These are phyloP conservation scores for Nymphalis urticae DNA, from an alignment of 2,888 invertebrate species.

Conservation along the genomic window DNA sequence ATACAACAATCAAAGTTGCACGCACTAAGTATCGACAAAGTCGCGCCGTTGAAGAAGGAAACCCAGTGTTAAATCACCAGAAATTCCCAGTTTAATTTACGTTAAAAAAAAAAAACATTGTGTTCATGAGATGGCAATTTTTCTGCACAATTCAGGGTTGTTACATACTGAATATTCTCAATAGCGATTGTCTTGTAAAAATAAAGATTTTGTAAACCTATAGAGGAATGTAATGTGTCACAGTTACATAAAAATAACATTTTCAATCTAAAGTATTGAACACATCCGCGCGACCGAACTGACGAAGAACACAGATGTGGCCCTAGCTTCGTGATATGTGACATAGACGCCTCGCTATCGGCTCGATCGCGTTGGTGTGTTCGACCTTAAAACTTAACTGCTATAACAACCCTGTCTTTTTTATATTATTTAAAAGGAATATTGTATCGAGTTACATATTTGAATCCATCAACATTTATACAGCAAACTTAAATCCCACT, in stretches of 20 bases:
- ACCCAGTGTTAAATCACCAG: too few relatives aligned
- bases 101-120: too few relatives aligned
- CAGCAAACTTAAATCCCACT: constrained; percentile 52
- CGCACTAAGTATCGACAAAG: too few relatives aligned
- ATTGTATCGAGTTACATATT: not conserved
- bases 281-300: not conserved
- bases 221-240: constrained; percentile 11
- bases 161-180: constrained; percentile 1
- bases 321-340: not conserved
- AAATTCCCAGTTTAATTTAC: too few relatives aligned
- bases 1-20: too few relatives aligned
- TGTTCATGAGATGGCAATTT: too few relatives aligned
- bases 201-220: not conserved
- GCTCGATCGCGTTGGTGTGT: not conserved
- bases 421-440: not conserved
- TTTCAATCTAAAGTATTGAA: not conserved
- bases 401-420: constrained; percentile 17
- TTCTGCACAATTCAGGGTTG: not conserved
- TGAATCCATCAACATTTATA: not conserved
- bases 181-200: not conserved
- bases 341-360: not conserved
- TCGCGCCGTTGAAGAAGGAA: too few relatives aligned
- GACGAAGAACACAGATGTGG: not conserved
- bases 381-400: not conserved
- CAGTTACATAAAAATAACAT: not conserved